Evolutionary conservation across 2,888 invertebrate genomes (phyloP).

Genomic region (Tubulanus polymorphus): DNA sequence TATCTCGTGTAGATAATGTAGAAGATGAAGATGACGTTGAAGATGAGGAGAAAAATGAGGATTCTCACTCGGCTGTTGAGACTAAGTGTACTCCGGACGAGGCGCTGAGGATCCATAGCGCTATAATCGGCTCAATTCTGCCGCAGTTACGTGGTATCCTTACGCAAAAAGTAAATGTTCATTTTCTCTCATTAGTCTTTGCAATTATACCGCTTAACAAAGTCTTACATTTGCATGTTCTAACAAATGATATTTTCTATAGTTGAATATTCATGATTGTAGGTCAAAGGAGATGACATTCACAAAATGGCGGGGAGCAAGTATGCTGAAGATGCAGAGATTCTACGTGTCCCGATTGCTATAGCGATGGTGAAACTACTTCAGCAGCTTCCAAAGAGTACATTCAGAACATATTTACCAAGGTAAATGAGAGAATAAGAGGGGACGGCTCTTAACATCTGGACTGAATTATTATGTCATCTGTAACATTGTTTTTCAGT

Average conservation of each 20-base stretch:
- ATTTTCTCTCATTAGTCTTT: no score
- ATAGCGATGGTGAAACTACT: slow-evolving; percentile 87
- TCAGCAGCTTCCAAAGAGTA: slow-evolving; percentile 74
- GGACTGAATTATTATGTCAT: no score
- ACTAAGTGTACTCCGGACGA: slow-evolving; percentile 35
- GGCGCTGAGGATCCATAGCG: slow-evolving; percentile 72
- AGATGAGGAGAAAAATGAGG: no score
- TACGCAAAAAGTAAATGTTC: slow-evolving; percentile 54
- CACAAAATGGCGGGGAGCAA: slow-evolving; percentile 43
- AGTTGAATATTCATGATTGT: not conserved
- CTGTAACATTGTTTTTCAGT: slow-evolving; percentile 37
- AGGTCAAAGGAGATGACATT: slow-evolving; percentile 43
- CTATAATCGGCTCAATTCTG: slow-evolving; percentile 68
- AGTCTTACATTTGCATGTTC: no score
- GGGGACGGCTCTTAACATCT: no score
- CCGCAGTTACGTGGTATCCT: slow-evolving; percentile 76
- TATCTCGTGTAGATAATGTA: no score
- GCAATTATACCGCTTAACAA: no score
- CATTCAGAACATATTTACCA: slow-evolving; percentile 73
- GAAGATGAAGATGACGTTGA: no score
- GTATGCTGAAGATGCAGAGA: slow-evolving; percentile 66
- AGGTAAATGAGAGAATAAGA: slow-evolving; percentile 61
- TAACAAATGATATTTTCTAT: not conserved
- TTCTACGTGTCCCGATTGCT: slow-evolving; percentile 85
- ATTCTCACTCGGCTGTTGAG: no score